Evolutionary conservation across 35 echinoderm and acorn worm genomes (phyloP).

Genomic region (Apostichopus californicus): DNA sequence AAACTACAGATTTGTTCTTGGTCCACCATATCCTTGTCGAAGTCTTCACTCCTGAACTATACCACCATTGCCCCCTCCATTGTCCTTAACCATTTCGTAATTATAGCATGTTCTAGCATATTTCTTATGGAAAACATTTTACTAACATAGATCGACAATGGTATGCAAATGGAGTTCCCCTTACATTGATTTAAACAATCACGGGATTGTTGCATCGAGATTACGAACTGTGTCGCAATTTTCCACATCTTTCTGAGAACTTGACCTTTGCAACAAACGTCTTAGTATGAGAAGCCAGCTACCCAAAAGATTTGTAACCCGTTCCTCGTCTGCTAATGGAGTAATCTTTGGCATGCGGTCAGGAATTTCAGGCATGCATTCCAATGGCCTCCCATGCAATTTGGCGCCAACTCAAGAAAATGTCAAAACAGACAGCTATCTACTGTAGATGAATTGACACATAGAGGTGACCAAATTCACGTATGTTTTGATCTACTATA

Average conservation of each 20-base stretch:
- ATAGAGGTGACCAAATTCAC: neutral
- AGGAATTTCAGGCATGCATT: slow-evolving; percentile 19
- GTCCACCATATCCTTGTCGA: too few species aligned
- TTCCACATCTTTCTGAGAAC: slow-evolving; percentile 7
- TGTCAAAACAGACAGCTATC: slow-evolving; percentile 26
- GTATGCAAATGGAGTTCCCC: too few species aligned
- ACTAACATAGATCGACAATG: too few species aligned
- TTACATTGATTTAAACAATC: too few species aligned
- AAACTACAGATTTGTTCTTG: too few species aligned
- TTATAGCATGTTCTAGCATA: too few species aligned
- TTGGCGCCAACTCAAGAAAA: slow-evolving; percentile 39
- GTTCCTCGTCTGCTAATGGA: neutral
- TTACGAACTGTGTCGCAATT: neutral
- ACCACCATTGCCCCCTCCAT: too few species aligned
- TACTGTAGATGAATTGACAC: neutral
- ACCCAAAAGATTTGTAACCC: neutral
- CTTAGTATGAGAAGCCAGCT: neutral
- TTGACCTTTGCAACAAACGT: neutral
- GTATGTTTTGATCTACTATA: neutral
- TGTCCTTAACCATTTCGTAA: too few species aligned
- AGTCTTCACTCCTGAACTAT: too few species aligned
- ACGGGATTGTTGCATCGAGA: too few species aligned
- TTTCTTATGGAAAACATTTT: too few species aligned
- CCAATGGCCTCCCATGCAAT: neutral
- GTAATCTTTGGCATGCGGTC: slow-evolving; percentile 28